Evolutionary conservation across 2,113 vertebrate species (phyloP).

Genomic region (Antigone vipio): DNA sequence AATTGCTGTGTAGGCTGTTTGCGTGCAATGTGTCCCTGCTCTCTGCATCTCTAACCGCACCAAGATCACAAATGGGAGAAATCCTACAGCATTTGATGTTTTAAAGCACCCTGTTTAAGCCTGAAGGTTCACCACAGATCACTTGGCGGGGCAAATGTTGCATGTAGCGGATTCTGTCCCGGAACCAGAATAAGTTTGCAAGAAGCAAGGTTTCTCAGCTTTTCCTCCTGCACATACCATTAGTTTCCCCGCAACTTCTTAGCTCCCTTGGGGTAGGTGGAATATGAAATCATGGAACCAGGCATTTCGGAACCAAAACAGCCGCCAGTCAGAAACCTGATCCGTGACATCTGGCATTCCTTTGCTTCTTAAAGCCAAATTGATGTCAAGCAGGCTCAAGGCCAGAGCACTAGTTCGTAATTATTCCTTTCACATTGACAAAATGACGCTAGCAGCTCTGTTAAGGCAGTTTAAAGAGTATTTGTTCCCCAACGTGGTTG

Average conservation of each 20-base stretch:
- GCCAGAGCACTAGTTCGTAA: not conserved
- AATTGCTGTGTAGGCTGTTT: not conserved
- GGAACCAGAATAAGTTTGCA: not conserved
- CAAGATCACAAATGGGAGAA: not conserved
- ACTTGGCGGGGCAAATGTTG: accelerated
- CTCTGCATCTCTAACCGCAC: not conserved
- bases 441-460: not conserved
- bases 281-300: not conserved
- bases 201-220: no score
- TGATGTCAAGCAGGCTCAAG: not conserved
- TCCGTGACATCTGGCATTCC: not conserved
- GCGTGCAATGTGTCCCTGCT: accelerated
- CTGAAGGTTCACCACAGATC: not conserved
- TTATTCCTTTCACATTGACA: not conserved
- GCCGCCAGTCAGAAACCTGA: not conserved
- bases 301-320: not conserved
- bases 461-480: no score
- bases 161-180: accelerated
- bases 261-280: not conserved
- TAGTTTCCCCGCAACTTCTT: not conserved
- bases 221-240: not conserved
- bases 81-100: no score
- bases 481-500: not conserved
- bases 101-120: not conserved
- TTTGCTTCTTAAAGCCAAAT: not conserved